phyloP scores from a whole-genome alignment of 2,797 vertebrate species.

The Heteromormyrus szaboi region DNA sequence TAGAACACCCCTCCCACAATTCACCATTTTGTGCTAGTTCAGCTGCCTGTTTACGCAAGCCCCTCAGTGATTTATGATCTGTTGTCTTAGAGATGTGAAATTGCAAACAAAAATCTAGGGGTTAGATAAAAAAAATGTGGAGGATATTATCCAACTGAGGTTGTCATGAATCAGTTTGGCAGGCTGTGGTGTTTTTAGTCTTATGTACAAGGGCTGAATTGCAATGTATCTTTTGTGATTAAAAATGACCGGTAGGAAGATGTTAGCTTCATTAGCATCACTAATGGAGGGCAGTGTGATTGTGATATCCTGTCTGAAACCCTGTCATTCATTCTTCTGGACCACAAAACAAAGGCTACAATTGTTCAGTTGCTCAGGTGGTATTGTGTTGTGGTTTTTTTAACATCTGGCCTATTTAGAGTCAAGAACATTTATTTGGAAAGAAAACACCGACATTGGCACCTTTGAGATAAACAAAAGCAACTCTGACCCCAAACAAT shows the following conservation, averaged over 20 bases:
- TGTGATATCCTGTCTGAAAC: neutral
- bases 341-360: neutral
- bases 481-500: constrained; percentile 13
- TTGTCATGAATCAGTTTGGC: constrained; percentile 5
- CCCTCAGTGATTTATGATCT: neutral
- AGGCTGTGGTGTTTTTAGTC: neutral
- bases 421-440: neutral
- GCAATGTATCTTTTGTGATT: neutral
- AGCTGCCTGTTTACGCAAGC: neutral
- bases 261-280: neutral
- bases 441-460: neutral
- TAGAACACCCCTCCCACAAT: neutral
- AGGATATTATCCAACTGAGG: neutral
- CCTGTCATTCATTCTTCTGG: neutral
- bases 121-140: neutral
- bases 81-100: neutral
- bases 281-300: neutral
- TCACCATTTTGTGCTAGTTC: neutral
- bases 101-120: neutral
- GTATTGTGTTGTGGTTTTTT: neutral
- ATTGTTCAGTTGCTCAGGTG: neutral
- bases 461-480: neutral
- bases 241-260: neutral
- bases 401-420: neutral
- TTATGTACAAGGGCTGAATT: neutral